Percentiles rank a stretch among this genome's conserved stretches.
Evolutionary conservation across 2,797 vertebrate genomes (phyloP).

Genomic region (Echiichthys vipera): DNA sequence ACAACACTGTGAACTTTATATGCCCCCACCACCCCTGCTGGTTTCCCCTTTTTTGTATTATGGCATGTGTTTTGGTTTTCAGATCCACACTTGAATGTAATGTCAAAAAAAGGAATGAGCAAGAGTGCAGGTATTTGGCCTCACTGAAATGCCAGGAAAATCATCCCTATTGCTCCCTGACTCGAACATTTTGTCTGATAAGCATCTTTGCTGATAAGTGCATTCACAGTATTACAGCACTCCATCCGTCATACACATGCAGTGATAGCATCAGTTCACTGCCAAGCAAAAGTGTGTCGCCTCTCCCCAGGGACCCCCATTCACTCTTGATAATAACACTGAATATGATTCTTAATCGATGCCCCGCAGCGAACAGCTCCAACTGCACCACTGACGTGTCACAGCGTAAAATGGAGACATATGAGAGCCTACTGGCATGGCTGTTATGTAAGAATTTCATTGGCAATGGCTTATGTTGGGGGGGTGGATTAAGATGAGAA

Average conservation of each 20-base stretch:
- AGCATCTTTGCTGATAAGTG: slow-evolving; percentile 35
- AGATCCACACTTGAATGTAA: slow-evolving; percentile 2
- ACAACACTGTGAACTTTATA: slow-evolving; percentile 19
- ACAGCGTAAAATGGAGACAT: slow-evolving; percentile 30
- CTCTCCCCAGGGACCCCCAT: slow-evolving; percentile 27
- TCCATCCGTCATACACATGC: slow-evolving; percentile 1
- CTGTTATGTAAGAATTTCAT: slow-evolving; percentile 53
- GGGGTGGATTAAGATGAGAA: slow-evolving; percentile 54
- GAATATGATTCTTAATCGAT: slow-evolving; percentile 26
- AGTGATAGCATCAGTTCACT: slow-evolving; percentile 45
- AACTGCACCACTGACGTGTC: slow-evolving; percentile 19
- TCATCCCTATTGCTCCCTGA: not conserved
- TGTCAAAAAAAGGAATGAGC: slow-evolving; percentile 1
- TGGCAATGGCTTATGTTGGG: slow-evolving; percentile 45
- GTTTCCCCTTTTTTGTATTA: not conserved
- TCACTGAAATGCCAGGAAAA: not conserved
- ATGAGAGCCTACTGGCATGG: slow-evolving; percentile 9
- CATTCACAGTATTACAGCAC: slow-evolving; percentile 20
- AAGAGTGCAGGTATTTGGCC: not conserved
- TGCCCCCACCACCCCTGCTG: not conserved
- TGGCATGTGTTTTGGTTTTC: not conserved
- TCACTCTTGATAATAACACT: slow-evolving; percentile 21
- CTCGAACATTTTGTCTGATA: slow-evolving; percentile 35
- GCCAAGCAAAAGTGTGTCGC: slow-evolving; percentile 18
- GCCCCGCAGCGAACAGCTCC: slow-evolving; percentile 12